Percentiles rank a stretch among this genome's conserved stretches.
These are phyloP conservation scores for Okamejei kenojei DNA, from an alignment of 2,797 vertebrate species.

Conservation along the genomic window DNA sequence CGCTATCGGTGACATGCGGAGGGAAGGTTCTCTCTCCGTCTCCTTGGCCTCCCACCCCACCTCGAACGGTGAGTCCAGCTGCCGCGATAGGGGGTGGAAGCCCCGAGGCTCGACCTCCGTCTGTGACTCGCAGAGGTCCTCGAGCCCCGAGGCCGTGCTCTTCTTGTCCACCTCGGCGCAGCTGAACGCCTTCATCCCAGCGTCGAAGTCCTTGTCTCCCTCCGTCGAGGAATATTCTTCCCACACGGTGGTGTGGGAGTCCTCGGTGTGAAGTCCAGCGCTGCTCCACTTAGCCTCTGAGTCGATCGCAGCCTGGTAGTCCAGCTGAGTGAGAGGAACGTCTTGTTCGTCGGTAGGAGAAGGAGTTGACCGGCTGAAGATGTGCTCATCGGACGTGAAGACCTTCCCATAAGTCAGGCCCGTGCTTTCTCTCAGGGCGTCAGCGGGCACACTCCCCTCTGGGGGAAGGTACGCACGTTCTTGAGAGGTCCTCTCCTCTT, in stretches of 20 bases:
- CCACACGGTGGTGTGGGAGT: neutral
- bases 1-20: neutral
- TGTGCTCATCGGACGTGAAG: conserved; percentile 47
- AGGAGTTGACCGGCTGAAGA: conserved; percentile 46
- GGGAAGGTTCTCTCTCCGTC: conserved; percentile 40
- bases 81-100: neutral
- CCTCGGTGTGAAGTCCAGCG: conserved; percentile 54
- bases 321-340: conserved; percentile 45
- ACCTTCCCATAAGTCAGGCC: neutral
- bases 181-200: conserved; percentile 83
- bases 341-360: conserved; percentile 43
- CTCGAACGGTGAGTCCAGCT: conserved; percentile 1
- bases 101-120: conserved; percentile 35
- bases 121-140: conserved; percentile 42
- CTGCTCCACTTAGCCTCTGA: conserved; percentile 57
- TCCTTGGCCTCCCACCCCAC: neutral
- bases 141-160: conserved; percentile 53
- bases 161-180: conserved; percentile 85
- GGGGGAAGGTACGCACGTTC: neutral
- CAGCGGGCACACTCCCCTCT: neutral
- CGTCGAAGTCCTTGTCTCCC: conserved; percentile 84
- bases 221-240: conserved; percentile 50
- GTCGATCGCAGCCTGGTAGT: conserved; percentile 52
- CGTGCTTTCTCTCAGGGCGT: neutral
- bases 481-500: neutral